Evolutionary conservation across 2,888 invertebrate genomes (phyloP), one percentile per base, ranked within the genome.

Genomic region (Phaonia tiefii): DNA sequence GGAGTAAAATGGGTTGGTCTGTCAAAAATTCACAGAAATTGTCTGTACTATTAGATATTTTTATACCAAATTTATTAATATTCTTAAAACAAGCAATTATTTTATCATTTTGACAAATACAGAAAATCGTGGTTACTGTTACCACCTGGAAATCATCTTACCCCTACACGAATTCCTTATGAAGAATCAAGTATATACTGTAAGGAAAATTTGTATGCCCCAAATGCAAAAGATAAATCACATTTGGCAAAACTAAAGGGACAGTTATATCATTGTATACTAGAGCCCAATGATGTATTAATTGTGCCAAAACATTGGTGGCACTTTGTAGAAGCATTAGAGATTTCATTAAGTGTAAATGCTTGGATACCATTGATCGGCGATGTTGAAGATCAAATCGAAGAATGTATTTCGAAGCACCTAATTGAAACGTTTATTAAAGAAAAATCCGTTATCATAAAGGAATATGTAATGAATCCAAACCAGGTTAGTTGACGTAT

Each of bases 171-270:
- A 87, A 92, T 98, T 67, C 99, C 99, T 0, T 99, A 97, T 91
- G 99, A 99, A 92, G 99, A 99, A 90, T 98, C 98, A 0, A 98
- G 97, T 89, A 93, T 99, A 8, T 99, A 97, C 89, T 97, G 97
- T 87, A 92, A 93, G 88, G 92, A 96, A 56, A 96, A 97, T 89
- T 95, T 98, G 86, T 95, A 94, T 85, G 93, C 93, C 70, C 96
- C 96, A 0, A 77, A 79, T 13, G 58, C 76, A 0, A 39, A 82
- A 2, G 81, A 84, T 80, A 82, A 84, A 4, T 22, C 46, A 13
- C 46, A 80, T 11, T 73, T 85, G 2, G 67, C 79, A 22, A 78
- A 83, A 11, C 81, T 86, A 2, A 79, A 85, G 17, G 8, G 58
- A 0, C 75, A 85, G 39, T 87, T 85, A 0, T 91, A 92, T 81